Evolutionary conservation across 2,888 invertebrate species (phyloP), one percentile per base, ranked within the genome.

Genomic region (Blomia tropicalis): DNA sequence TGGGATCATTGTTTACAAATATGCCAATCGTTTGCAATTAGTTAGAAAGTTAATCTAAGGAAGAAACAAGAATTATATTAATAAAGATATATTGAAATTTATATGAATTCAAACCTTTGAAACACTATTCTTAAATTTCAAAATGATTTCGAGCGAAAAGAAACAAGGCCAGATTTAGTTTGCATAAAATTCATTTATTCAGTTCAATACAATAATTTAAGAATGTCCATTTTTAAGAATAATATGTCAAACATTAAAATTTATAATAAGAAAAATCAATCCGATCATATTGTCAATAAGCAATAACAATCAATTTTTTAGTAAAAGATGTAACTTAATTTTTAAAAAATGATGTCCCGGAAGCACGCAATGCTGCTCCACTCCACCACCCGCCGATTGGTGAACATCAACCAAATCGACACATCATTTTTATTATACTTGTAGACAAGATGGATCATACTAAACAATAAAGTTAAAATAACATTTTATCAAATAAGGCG

Each of bases 301-400:
- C n/a, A 41, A 41, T 41, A n/a, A 41, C 41, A 41, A 41, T 41
- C n/a, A 41, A 41, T 17, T 41, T 41, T 14, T 41, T n/a, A 41
- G 14, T 17, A 17, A 41, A 17, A 41, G 41, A 41, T 14, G 14
- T 41, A 17, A 17, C n/a, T 41, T 17, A 47, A 47, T 47, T 7
- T 11, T 22, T 47, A 19, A 47, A 47, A 47, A 47, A 47, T 47
- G 51, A 47, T 47, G 51, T 47, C 51, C 51, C 51, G 51, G 51
- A 47, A 47, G 51, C 51, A 11, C 23, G 11, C 51, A 11, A 27
- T 47, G 36, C 7, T 7, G n/a, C 51, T 47, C 27, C 51, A 47
- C 51, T 47, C 51, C 51, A 47, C 51, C 51, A 47, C 51, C 51
- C 51, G 51, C 51, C 51, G 27, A 47, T 47, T n/a, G 51, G 7